phyloP scores from a whole-genome alignment of 2,888 invertebrate genomes.

The Autographa gamma region DNA sequence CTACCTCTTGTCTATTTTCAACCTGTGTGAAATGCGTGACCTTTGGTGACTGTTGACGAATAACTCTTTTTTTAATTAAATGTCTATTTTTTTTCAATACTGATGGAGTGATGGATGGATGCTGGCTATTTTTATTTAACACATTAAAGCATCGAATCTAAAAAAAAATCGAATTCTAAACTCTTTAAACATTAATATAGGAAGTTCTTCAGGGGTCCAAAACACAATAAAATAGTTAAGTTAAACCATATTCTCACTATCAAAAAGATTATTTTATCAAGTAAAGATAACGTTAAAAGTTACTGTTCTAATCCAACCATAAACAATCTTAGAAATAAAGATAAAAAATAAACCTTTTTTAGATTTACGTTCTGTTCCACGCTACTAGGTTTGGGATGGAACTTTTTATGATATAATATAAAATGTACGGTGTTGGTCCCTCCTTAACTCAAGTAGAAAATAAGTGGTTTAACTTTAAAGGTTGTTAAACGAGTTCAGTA shows the following conservation, averaged over 20 bases:
- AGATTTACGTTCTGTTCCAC: slow-evolving; percentile 44
- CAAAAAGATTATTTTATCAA: neutral
- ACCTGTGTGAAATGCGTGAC: neutral
- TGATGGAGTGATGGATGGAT: neutral
- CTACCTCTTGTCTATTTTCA: neutral
- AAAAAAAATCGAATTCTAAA: no score
- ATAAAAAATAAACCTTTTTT: slow-evolving; percentile 19
- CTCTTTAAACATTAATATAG: no score
- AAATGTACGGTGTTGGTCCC: slow-evolving; percentile 24
- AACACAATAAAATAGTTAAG: neutral
- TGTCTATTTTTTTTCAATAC: neutral
- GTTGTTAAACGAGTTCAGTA: slow-evolving; percentile 1
- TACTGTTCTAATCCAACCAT: slow-evolving; percentile 23
- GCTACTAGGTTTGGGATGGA: slow-evolving; percentile 41
- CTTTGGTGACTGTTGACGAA: neutral
- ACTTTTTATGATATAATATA: slow-evolving; percentile 26
- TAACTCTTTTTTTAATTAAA: neutral
- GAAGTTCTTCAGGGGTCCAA: no score
- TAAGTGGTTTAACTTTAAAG: slow-evolving; percentile 15
- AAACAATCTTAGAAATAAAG: slow-evolving; percentile 9
- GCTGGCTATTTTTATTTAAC: no score
- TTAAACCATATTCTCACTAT: neutral
- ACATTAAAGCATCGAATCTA: no score
- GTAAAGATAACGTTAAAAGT: neutral
- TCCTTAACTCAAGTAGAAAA: slow-evolving; percentile 30